A percentile compares a stretch with the other conserved stretches of the same genome.
Conservation (phyloP, 2,888 invertebrate genomes). For the Drosophila melanosoma region DNA sequence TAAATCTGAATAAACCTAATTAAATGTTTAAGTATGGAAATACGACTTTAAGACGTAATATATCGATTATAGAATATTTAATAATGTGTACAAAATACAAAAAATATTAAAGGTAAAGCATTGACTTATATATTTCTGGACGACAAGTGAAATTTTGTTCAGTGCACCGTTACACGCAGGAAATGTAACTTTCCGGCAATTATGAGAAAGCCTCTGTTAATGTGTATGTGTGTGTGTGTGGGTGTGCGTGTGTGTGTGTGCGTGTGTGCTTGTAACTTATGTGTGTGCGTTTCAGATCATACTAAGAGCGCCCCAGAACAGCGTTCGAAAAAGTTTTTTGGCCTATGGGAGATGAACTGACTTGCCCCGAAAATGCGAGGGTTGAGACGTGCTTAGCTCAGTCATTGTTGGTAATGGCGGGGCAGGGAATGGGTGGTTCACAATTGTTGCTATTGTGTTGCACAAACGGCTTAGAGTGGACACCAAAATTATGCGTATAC, state of each 20-base stretch:
- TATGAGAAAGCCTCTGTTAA: constrained; percentile 35
- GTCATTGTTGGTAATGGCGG: constrained; percentile 46
- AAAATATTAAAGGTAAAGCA: not conserved
- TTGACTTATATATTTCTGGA: not conserved
- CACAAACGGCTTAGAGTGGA: constrained; percentile 35
- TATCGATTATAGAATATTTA: not conserved
- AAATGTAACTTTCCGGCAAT: constrained; percentile 55
- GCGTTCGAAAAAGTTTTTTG: constrained; percentile 26
- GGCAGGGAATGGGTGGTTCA: constrained; percentile 1
- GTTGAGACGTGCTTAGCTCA: constrained; percentile 34
- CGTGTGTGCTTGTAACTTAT: constrained; percentile 12
- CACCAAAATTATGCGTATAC: constrained; percentile 53
- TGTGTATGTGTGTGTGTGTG: constrained; percentile 17
- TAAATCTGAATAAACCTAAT: not conserved
- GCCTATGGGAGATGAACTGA: constrained; percentile 31
- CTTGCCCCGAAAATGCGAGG: constrained; percentile 28
- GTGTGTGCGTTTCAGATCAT: constrained; percentile 44
- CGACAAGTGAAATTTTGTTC: constrained; percentile 13
- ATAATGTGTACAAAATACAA: not conserved
- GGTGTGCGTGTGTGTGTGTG: constrained; percentile 3
- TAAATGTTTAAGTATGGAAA: not conserved
- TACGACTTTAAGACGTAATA: not conserved
- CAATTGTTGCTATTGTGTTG: constrained; percentile 38
- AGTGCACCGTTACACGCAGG: constrained; percentile 42
- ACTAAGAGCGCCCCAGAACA: constrained; percentile 26